These are phyloP conservation scores for Lagopus leucura DNA, from an alignment of 2,113 vertebrate genomes.

Conservation along the genomic window DNA sequence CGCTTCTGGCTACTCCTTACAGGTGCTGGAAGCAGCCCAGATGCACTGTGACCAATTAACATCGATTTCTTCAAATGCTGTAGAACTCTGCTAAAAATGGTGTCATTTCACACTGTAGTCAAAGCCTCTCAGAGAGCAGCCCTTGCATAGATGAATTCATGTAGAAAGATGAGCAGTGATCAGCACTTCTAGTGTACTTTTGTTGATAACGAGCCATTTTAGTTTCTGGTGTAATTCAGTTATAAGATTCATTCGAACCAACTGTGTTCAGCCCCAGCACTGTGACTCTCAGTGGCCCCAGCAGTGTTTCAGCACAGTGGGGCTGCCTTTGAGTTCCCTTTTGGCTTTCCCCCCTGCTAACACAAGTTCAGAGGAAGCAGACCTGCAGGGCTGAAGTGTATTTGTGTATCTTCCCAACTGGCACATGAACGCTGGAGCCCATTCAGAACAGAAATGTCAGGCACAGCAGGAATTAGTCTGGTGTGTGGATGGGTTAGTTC, in stretches of 20 bases:
- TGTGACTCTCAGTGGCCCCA: not conserved
- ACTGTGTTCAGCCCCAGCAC: not conserved
- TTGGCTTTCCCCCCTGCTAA: conserved; percentile 44
- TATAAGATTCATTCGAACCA: not conserved
- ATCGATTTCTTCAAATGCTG: not conserved
- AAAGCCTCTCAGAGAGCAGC: not conserved
- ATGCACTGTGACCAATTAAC: accelerated
- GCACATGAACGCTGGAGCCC: conserved; percentile 30
- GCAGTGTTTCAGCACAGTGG: not conserved
- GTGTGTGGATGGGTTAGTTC: conserved; percentile 67
- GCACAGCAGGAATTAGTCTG: conserved; percentile 38
- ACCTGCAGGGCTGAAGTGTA: conserved; percentile 38
- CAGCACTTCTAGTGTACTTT: not conserved
- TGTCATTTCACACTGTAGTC: not conserved
- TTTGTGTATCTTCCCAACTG: conserved; percentile 51
- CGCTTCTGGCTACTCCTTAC: not conserved
- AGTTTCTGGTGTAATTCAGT: not conserved
- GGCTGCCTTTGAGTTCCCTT: conserved; percentile 39
- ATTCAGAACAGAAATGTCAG: conserved; percentile 71
- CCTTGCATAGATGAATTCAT: not conserved
- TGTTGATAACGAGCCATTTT: conserved; percentile 9
- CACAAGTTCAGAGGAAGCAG: conserved; percentile 3
- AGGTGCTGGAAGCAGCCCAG: not conserved
- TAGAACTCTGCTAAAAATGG: not conserved
- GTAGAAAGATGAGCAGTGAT: not conserved